Conservation (phyloP, 2,888 invertebrate genomes). For the Ophion costatus region DNA sequence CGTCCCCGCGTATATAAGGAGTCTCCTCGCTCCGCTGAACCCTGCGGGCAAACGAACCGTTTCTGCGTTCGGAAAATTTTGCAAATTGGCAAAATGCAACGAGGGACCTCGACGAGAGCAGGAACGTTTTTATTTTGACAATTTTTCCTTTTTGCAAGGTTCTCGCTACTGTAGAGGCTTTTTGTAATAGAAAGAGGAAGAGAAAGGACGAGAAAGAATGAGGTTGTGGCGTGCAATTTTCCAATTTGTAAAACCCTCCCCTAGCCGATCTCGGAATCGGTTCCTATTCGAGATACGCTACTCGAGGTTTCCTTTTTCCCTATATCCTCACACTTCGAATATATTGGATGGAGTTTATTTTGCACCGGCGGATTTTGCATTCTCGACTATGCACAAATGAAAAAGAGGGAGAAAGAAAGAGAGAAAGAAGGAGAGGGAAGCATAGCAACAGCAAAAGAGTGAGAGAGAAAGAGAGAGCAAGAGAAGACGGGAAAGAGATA, state of each 20-base stretch:
- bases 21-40: not conserved
- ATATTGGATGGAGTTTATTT: slow-evolving; percentile 8
- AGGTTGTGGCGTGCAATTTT: not conserved
- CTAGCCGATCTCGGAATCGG: not conserved
- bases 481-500: not conserved
- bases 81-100: not conserved
- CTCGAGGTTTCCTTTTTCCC: not conserved
- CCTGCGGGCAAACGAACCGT: not conserved
- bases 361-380: not conserved
- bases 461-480: not conserved
- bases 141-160: not conserved
- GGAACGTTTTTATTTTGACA: not conserved
- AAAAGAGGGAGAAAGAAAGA: not conserved
- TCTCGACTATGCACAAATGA: slow-evolving; percentile 14
- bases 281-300: not conserved
- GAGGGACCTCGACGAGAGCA: not conserved
- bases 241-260: not conserved
- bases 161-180: not conserved
- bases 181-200: not conserved
- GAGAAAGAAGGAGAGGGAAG: not conserved
- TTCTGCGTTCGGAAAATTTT: not conserved
- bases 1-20: not conserved
- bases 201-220: not conserved
- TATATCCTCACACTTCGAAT: not conserved
- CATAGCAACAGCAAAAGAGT: not conserved